Evolutionary conservation across 2,888 invertebrate genomes (phyloP).

Genomic region (Lottia gigantea): DNA sequence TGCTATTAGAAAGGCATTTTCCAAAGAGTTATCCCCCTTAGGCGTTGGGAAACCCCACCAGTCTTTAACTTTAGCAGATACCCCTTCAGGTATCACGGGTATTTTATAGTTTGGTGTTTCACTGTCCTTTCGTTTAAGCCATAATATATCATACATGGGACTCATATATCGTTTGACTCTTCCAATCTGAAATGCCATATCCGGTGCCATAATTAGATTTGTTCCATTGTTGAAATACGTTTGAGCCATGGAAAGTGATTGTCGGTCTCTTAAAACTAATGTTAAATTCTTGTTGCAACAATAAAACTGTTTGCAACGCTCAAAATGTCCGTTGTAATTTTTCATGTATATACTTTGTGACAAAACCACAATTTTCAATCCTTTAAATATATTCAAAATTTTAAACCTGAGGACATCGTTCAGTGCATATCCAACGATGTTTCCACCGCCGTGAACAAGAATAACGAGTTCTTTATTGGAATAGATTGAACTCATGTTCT

Average conservation of each 20-base stretch:
- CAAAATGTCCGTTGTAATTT: conserved; percentile 8
- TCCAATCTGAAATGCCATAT: conserved; percentile 33
- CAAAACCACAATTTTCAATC: conserved; percentile 21
- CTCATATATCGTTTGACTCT: conserved; percentile 22
- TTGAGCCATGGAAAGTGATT: conserved; percentile 18
- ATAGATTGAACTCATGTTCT: conserved; percentile 11
- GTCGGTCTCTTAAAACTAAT: conserved; percentile 25
- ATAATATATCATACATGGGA: conserved; percentile 30
- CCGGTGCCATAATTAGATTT: conserved; percentile 29
- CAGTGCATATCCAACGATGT: conserved; percentile 19
- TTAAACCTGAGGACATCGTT: conserved; percentile 15
- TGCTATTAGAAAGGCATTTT: conserved; percentile 26
- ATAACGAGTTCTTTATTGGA: conserved; percentile 11
- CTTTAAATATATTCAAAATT: conserved; percentile 21
- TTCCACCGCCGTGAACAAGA: conserved; percentile 3
- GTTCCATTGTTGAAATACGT: conserved; percentile 22
- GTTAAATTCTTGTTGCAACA: conserved; percentile 22
- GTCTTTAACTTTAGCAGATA: conserved; percentile 22
- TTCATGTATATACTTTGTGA: conserved; percentile 28
- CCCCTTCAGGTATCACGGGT: conserved; percentile 17
- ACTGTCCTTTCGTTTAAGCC: conserved; percentile 28
- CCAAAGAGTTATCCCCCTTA: conserved; percentile 22
- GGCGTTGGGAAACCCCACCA: conserved; percentile 29
- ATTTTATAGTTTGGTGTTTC: conserved; percentile 24
- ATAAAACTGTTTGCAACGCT: conserved; percentile 15